These are phyloP conservation scores for Drosophila kepulauana DNA, from an alignment of 1,140 invertebrate species.

Conservation along the genomic window DNA sequence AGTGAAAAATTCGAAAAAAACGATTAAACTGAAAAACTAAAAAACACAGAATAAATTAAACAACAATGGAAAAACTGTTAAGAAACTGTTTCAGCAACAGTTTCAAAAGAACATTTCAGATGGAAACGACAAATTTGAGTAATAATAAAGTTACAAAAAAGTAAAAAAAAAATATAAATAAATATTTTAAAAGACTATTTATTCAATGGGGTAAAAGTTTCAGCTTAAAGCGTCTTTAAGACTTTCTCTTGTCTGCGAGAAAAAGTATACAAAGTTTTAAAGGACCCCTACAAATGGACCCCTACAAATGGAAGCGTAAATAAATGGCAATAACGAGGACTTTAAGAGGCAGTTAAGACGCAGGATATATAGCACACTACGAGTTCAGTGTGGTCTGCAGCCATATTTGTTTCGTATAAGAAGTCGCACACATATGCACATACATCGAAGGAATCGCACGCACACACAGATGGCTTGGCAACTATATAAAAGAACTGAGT, in stretches of 20 bases:
- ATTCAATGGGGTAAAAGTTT: constrained; percentile 6
- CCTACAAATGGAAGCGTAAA: constrained; percentile 33
- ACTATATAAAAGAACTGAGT: constrained; percentile 53
- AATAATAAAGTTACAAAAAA: constrained; percentile 80
- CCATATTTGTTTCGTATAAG: constrained; percentile 32
- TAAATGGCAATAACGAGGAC: constrained; percentile 49
- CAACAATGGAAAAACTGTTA: constrained; percentile 33
- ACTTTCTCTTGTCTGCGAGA: not conserved
- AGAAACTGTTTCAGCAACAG: constrained; percentile 31
- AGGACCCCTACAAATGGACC: constrained; percentile 8
- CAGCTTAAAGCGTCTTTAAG: constrained; percentile 15
- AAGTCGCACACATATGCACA: constrained; percentile 40
- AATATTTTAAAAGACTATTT: not conserved
- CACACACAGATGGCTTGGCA: constrained; percentile 33
- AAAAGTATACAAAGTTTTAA: constrained; percentile 20
- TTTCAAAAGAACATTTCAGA: constrained; percentile 44
- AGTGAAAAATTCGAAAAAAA: constrained; percentile 25
- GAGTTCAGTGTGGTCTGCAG: not conserved
- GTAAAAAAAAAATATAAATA: constrained; percentile 47
- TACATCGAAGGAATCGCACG: constrained; percentile 6
- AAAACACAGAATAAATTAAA: constrained; percentile 47
- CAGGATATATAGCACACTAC: constrained; percentile 35
- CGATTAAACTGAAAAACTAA: constrained; percentile 52
- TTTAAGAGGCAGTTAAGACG: constrained; percentile 52
- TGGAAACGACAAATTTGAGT: constrained; percentile 65